Evolutionary conservation across 2,797 vertebrate genomes (phyloP).

Genomic region (Sebastes trivittatus): DNA sequence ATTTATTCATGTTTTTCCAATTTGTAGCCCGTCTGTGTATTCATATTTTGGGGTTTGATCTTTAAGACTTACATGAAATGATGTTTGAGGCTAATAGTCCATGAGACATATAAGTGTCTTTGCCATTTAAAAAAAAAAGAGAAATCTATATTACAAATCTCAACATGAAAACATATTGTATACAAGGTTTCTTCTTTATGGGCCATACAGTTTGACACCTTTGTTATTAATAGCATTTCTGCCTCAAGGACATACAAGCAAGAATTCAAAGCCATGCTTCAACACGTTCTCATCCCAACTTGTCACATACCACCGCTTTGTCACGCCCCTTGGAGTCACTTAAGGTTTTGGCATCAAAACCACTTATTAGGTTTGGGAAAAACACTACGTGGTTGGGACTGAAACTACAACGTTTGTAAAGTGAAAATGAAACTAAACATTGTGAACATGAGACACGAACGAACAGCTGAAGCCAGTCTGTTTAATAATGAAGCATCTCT

Average conservation of each 20-base stretch:
- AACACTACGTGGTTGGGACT: too few relatives aligned
- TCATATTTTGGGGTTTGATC: constrained; percentile 15
- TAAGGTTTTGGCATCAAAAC: too few relatives aligned
- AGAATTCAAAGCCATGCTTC: not conserved
- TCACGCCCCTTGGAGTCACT: too few relatives aligned
- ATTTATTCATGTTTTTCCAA: not conserved
- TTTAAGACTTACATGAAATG: not conserved
- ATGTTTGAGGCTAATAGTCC: not conserved
- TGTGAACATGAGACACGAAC: too few relatives aligned
- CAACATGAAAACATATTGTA: not conserved
- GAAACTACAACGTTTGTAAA: too few relatives aligned
- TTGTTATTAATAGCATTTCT: not conserved
- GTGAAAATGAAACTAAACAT: too few relatives aligned
- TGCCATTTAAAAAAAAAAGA: not conserved
- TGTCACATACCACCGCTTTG: too few relatives aligned
- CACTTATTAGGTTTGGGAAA: too few relatives aligned
- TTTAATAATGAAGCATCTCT: constrained; percentile 22
- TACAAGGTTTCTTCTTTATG: not conserved
- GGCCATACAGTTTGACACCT: not conserved
- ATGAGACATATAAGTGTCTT: not conserved
- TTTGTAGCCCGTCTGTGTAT: not conserved
- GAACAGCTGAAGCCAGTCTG: not conserved
- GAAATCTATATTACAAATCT: not conserved
- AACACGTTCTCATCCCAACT: too few relatives aligned
- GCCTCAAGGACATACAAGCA: not conserved